Base-by-base conservation (phyloP, 2,797 vertebrate genomes). In the Coccyzus lansbergi region DNA sequence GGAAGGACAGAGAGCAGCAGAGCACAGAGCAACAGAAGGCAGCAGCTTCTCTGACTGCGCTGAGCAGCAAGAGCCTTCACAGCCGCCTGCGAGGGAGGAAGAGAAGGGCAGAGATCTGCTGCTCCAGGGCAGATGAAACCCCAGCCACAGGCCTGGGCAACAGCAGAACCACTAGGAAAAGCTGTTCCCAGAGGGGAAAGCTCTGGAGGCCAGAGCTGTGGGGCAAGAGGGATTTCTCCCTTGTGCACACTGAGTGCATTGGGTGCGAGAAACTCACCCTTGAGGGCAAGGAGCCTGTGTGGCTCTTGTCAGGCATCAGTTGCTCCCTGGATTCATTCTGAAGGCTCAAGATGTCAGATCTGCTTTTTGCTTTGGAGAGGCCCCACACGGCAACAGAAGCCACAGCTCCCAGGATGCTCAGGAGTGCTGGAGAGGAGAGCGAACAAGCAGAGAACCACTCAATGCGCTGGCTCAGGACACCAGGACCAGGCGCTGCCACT, bases 341-440 rank as follows among this genome's bases (percentile, higher is more conserved):
- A 48, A 92, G 81, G 24, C 92, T 65, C 53, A 49, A 64, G 3
- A 46, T 31, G 31, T 33, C n/a, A 64, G 86, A 64, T 67, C 36
- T 64, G 34, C 25, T 34, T 60, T 84, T 96, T 62, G 78, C 64
- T 75, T 86, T 83, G 53, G 92, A 93, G 13, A 94, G 68, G 51
- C 31, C 62, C 92, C 97, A 44, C 7, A 64, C 51, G 33, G 94
- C 56, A 58, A 94, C 3, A 71, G 71, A 80, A 44, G 63, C 75
- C 1, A 46, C 92, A 44, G 95, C 94, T 70, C 97, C 68, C 55
- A 92, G 90, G 29, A 88, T 65, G 48, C 94, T 94, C 51, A 97
- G 81, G 68, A 97, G 85, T n/a, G 5, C 97, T 98, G 83, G 28
- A 64, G 81, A 88, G 44, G 38, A 80, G 46, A 95, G 70, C 29